Percentiles rank a stretch among this genome's conserved stretches.
Conservation (phyloP, 2,888 invertebrate genomes). For the Chrysomela aeneicollis region DNA sequence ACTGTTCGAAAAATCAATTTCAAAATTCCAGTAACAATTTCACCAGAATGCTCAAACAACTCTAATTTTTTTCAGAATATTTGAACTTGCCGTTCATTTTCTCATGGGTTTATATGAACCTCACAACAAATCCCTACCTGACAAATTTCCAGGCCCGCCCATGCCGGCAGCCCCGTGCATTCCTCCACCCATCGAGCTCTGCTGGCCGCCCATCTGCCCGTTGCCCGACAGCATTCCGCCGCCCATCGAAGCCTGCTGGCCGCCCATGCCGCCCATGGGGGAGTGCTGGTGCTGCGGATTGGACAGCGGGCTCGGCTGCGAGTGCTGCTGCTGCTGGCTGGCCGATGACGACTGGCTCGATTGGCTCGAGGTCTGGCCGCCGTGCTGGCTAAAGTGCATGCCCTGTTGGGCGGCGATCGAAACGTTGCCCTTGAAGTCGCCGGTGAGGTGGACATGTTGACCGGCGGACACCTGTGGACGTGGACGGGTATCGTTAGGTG, state of each 20-base stretch:
- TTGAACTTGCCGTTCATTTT: no score
- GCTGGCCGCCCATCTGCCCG: conserved; percentile 34
- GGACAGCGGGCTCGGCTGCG: conserved; percentile 18
- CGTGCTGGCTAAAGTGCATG: conserved; percentile 70
- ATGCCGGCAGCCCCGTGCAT: conserved; percentile 39
- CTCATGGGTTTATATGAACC: no score
- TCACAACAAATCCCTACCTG: no score
- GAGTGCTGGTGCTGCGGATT: conserved; percentile 13
- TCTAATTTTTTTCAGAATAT: no score
- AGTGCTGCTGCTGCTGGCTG: conserved; percentile 35
- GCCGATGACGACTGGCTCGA: conserved; percentile 35
- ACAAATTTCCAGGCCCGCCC: conserved; percentile 24
- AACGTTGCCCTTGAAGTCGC: conserved; percentile 76
- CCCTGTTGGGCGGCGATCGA: conserved; percentile 87
- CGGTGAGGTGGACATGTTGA: conserved; percentile 82
- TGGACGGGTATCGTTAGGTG: no score
- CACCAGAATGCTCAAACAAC: no score
- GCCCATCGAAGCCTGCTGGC: conserved; percentile 42
- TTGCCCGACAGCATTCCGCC: conserved; percentile 39
- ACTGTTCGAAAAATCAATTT: background rate
- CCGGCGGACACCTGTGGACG: conserved; percentile 81
- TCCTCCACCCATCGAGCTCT: conserved; percentile 3
- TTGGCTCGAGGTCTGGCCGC: conserved; percentile 29
- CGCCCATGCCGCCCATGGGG: conserved; percentile 24
- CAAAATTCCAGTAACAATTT: no score